Base-by-base conservation (phyloP, 2,888 invertebrate genomes). In the Sesia apiformis region DNA sequence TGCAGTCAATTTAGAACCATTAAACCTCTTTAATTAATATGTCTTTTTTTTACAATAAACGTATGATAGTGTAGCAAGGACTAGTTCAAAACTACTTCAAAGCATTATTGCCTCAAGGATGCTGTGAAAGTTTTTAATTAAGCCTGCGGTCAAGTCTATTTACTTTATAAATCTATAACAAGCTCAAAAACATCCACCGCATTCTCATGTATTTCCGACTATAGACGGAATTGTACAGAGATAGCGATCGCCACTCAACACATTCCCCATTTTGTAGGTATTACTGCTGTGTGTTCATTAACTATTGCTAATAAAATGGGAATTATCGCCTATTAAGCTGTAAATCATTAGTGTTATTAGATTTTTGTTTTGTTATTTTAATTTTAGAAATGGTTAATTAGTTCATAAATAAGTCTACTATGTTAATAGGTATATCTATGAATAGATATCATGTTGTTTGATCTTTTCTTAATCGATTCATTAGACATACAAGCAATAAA, bases 171-270 rank as follows among this genome's bases (percentile, higher is more conserved):
- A 1, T 50, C 50, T 50, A 5, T 50, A 5, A 38, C 50, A 50
- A 50, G 38, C 23, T 38, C 23, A 23, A 23, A 23, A 23, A 57
- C 56, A 55, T 57, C 53, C 57, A 53, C 58, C 52, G 60, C 60
- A 61, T 64, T 65, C 64, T 59, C 65, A 65, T 61, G 61, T 65
- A 63, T 66, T 70, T 71, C 68, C 68, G 64, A 63, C 58, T 57
- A 64, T 76, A 70, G 72, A 70, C 66, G 62, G 67, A 75, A 76
- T 72, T 69, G 70, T 71, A 67, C 66, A 65, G 64, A 66, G 76
- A 80, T 78, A 66, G 58, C 67, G 69, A 66, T 63, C 60, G 62
- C 61, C 58, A 58, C 8, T 8, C 52, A 53, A 46, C 46, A 52
- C 39, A 54, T 8, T 56, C 51, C 50, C 57, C 64, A 65, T 70